phyloP scores from a whole-genome alignment of 2,797 vertebrate genomes.

The Scolopax bukidnonensis region DNA sequence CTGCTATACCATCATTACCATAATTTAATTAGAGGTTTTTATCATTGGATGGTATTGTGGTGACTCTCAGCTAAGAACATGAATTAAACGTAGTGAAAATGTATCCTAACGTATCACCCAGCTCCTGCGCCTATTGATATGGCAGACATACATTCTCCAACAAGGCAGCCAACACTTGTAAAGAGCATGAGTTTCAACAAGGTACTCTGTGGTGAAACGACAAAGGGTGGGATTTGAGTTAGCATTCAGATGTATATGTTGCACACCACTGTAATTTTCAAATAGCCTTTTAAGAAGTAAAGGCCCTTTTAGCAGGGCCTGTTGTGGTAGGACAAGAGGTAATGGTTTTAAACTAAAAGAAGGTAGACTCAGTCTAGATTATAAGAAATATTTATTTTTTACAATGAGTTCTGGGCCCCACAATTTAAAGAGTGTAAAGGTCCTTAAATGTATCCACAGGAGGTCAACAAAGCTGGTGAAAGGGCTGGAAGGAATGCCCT shows the following conservation, averaged over 20 bases:
- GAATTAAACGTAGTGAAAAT: background rate
- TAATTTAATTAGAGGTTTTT: background rate
- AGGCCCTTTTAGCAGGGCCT: background rate
- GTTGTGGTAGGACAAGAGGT: accelerated
- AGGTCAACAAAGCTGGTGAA: background rate
- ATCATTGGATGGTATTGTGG: background rate
- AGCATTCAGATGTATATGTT: background rate
- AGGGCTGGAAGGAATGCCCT: background rate
- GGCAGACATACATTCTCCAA: background rate
- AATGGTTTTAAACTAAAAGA: background rate
- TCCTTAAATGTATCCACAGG: background rate
- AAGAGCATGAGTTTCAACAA: background rate
- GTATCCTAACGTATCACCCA: background rate
- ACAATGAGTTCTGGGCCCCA: background rate
- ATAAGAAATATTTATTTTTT: background rate
- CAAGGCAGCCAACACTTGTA: background rate
- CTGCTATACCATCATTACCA: background rate
- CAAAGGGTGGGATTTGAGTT: background rate
- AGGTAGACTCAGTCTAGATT: background rate
- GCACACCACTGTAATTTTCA: background rate
- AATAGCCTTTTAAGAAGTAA: background rate
- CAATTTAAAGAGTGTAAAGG: background rate
- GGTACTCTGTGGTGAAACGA: background rate
- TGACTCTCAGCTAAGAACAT: background rate
- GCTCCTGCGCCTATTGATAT: background rate